Conservation (phyloP, 1,140 invertebrate genomes). For the Kradibia gibbosae region DNA sequence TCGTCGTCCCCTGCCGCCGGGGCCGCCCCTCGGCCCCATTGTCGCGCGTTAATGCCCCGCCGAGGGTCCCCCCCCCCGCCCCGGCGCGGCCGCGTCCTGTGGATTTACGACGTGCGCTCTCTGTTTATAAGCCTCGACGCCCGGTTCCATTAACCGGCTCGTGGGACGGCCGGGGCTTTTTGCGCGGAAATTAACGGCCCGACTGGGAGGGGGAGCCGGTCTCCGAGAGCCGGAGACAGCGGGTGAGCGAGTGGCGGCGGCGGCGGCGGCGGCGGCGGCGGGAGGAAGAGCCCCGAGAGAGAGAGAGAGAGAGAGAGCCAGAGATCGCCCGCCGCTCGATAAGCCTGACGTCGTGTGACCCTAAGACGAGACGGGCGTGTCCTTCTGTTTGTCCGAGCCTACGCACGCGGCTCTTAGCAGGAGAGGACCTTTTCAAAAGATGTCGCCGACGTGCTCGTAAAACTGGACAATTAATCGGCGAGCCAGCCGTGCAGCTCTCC, state of each 20-base stretch:
- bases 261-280: too few relatives aligned
- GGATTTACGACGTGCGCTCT: constrained; percentile 15
- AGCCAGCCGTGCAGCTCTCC: background rate
- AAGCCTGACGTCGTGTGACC: background rate
- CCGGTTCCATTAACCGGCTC: constrained; percentile 1
- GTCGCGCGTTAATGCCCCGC: background rate
- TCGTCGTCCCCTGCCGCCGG: background rate
- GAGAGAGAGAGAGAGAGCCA: constrained; percentile 8
- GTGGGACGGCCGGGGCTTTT: constrained; percentile 4
- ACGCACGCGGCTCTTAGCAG: constrained; percentile 4
- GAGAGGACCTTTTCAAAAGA: background rate
- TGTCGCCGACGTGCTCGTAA: background rate
- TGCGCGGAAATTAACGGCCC: constrained; percentile 32
- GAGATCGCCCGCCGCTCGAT: background rate
- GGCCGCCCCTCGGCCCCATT: background rate
- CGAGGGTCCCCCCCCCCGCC: background rate
- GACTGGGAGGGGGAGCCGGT: background rate
- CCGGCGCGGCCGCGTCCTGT: constrained; percentile 2
- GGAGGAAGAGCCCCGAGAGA: background rate
- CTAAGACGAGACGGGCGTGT: constrained; percentile 5
- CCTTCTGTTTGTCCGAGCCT: constrained; percentile 10
- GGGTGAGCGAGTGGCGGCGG: too few relatives aligned
- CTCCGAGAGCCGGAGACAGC: too few relatives aligned
- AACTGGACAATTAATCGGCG: background rate
- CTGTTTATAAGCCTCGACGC: constrained; percentile 6